Base-by-base conservation (phyloP, 2,797 vertebrate species). In the Kryptolebias ocellatus region DNA sequence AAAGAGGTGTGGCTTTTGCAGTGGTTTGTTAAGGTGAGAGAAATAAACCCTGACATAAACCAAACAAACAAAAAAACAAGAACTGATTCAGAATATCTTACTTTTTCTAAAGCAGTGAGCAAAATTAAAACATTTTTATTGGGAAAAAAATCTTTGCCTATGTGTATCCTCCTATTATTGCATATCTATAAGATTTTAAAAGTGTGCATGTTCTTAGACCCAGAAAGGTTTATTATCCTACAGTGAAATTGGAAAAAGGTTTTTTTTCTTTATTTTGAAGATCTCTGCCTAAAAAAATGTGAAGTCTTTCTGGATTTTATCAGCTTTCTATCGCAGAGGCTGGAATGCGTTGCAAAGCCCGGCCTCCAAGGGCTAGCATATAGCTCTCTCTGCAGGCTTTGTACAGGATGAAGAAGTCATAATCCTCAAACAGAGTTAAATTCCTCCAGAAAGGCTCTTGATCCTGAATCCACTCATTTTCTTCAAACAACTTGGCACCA, bases 391-490 rank as follows among this genome's bases (percentile, higher is more conserved):
- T 83, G 81, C 80, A 66, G 90, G 91, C 92, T 94, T 95, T 95
- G 91, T 93, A 91, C 90, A 87, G 91, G 92, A 94, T 94, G 92
- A 94, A 94, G 92, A 93, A 93, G 91, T 93, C 92, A 83, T 94
- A 95, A 94, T 95, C 94, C 93, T 95, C 93, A 95, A 95, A 95
- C 93, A 93, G 90, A 93, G 92, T 92, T 92, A 94, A 93, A 94
- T 94, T 94, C 93, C 92, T 93, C 90, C 90, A 91, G 92, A 94
- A 93, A 94, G 92, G 86, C 93, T 89, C 92, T 94, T 94, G 93
- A 95, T 95, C 94, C 94, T 90, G 93, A 92, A 93, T 92, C 93
- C 90, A 93, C 93, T 94, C 90, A 93, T 94, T 94, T 93, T 92
- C 91, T 94, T 94, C 94, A 94, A 94, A 94, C 93, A 87, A 83